Evolutionary conservation across 1,140 invertebrate genomes (phyloP), one percentile per base, ranked within the genome.

Genomic region (Lethocerus indicus): DNA sequence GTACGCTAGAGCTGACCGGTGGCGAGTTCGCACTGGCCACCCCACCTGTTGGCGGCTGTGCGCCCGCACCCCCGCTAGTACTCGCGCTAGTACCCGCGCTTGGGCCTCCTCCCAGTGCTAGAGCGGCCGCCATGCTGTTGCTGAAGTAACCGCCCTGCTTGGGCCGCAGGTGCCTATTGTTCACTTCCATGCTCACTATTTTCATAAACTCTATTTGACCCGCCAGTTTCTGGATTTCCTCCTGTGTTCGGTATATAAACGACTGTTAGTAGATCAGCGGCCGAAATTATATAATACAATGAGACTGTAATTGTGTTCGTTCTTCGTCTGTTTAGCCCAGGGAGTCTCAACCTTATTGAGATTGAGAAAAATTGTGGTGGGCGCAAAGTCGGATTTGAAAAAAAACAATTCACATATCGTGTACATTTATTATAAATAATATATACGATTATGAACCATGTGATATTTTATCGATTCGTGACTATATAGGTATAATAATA

Each of bases 131-230:
- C n/a, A n/a, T n/a, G n/a, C n/a, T n/a, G n/a, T n/a, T n/a, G n/a
- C 71, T 79, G 63, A 87, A 86, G 61, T 86, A 85, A 12, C 82
- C 78, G 12, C 83, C 83, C 3, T 76, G 73, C 57, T 86, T 83
- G 37, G 83, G 82, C 57, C 86, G 83, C 49, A 90, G 63, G 62
- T 91, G 87, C 16, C 86, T 70, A 64, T 91, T 91, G 64, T 89
- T 85, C 66, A 87, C 78, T 62, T 88, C 82, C 87, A 91, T 90
- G 55, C 88, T 83, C 7, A 88, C 84, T 59, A 88, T 88, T 65
- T 87, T 89, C 82, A 90, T 87, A 60, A 87, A 86, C 62, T 91
- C 87, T 54, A 91, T 88, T 65, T 90, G 86, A 12, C 84, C 82
- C 0, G 87, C 87, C 52, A 91, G 63, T 60, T 89, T 90, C 57